A percentile compares a stretch with the other conserved stretches of the same genome.
phyloP scores from a whole-genome alignment of 2,113 vertebrate species.

The Passerina amoena region DNA sequence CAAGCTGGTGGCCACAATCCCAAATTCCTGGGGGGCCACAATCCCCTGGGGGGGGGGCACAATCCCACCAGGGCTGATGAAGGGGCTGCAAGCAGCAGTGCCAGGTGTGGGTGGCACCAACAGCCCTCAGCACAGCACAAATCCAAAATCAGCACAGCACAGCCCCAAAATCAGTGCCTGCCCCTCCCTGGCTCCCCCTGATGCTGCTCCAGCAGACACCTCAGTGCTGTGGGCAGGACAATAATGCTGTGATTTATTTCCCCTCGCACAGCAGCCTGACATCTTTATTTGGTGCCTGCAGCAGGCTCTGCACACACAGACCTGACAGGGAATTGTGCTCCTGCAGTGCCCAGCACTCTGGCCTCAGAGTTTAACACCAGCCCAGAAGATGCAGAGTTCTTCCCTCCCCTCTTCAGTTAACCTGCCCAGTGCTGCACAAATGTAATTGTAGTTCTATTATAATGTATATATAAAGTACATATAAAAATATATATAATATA shows the following conservation, averaged over 20 bases:
- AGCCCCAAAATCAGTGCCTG: fast-evolving
- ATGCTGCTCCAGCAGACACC: not conserved
- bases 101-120: fast-evolving
- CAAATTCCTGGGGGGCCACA: not conserved
- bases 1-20: not conserved
- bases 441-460: not conserved
- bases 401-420: not conserved
- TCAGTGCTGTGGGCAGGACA: not conserved
- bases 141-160: not conserved
- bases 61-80: not conserved
- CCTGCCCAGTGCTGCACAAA: fast-evolving
- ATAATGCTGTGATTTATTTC: not conserved
- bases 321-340: not conserved
- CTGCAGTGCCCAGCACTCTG: not conserved
- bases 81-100: not conserved
- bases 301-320: not conserved
- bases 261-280: not conserved
- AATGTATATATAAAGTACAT: too few species aligned
- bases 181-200: not conserved
- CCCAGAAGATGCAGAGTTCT: not conserved
- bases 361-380: not conserved
- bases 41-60: not conserved
- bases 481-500: too few species aligned
- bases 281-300: not conserved
- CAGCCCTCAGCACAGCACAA: not conserved